phyloP scores from a whole-genome alignment of 1,140 invertebrate species.

The Pachypeltis micranthus region DNA sequence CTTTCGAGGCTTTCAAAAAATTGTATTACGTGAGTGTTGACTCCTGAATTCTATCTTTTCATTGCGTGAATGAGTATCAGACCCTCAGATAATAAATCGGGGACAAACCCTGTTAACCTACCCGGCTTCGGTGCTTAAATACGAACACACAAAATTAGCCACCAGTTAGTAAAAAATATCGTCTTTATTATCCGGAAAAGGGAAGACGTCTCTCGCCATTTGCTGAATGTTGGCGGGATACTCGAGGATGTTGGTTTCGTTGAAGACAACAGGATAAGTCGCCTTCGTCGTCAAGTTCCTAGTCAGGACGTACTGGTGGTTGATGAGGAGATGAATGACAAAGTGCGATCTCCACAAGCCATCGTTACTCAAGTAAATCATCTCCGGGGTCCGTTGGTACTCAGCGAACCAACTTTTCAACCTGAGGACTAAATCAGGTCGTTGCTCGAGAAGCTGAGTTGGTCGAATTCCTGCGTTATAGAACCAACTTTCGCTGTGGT shows the following conservation, averaged over 20 bases:
- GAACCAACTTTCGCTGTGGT: conserved; percentile 29
- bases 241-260: not conserved
- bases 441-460: conserved; percentile 25
- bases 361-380: conserved; percentile 11
- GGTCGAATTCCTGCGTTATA: conserved; percentile 32
- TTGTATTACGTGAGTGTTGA: no score
- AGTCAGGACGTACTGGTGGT: conserved; percentile 16
- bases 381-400: not conserved
- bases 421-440: conserved; percentile 18
- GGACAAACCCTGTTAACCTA: no score
- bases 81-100: no score
- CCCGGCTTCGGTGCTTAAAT: no score
- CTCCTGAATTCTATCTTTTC: no score
- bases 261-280: not conserved
- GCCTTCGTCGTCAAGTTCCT: not conserved
- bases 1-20: no score
- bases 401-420: not conserved
- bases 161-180: no score
- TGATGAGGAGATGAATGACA: conserved; percentile 15
- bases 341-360: conserved; percentile 16
- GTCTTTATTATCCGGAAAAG: no score
- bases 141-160: no score
- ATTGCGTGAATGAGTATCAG: no score
- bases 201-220: not conserved
- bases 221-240: not conserved